Percentiles rank a stretch among this genome's conserved stretches.
phyloP scores from a whole-genome alignment of 2,888 invertebrate genomes.

The Steromphala cineraria region DNA sequence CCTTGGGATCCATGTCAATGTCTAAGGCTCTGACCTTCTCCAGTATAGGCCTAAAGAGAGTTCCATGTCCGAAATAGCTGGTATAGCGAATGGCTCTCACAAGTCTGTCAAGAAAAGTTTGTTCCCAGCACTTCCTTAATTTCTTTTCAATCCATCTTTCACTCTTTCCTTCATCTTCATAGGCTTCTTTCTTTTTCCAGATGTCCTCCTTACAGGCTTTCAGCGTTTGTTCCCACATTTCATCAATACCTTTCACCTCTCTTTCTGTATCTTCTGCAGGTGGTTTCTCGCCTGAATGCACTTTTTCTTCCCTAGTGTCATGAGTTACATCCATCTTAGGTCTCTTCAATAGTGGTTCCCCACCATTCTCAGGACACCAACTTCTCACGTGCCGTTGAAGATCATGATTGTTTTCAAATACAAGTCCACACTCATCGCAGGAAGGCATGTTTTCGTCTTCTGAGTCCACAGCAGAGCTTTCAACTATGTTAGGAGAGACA shows the following conservation, averaged over 20 bases:
- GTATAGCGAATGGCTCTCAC: not conserved
- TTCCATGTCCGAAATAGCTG: not conserved
- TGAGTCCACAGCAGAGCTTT: no score
- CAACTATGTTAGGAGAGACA: no score
- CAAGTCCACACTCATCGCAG: no score
- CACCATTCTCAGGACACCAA: no score
- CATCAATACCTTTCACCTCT: not conserved
- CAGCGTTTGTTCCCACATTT: not conserved
- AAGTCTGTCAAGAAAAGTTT: not conserved
- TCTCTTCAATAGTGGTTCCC: not conserved
- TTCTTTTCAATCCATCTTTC: not conserved
- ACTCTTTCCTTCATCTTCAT: not conserved
- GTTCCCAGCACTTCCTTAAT: not conserved
- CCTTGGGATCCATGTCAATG: not conserved
- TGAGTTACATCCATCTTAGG: not conserved
- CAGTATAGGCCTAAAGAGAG: not conserved
- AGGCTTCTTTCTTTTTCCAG: not conserved
- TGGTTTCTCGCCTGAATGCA: not conserved
- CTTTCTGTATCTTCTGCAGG: not conserved
- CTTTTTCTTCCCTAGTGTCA: not conserved
- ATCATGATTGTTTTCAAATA: no score
- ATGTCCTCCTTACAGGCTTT: not conserved
- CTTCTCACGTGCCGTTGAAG: no score
- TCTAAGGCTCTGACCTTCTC: not conserved
- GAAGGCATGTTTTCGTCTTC: no score